These are phyloP conservation scores for Plagodis pulveraria DNA, from an alignment of 2,888 invertebrate genomes.

Conservation along the genomic window DNA sequence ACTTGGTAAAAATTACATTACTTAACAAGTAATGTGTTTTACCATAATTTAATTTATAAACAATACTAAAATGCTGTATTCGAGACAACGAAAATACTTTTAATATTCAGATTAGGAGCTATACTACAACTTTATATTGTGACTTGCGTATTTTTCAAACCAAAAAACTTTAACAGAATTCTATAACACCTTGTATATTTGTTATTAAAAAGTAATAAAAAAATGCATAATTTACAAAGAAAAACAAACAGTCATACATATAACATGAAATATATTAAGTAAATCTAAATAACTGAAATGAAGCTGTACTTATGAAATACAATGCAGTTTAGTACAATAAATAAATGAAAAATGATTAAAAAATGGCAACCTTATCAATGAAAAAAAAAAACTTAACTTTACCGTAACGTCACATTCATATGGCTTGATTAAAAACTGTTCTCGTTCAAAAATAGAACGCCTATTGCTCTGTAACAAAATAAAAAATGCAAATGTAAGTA, in stretches of 20 bases:
- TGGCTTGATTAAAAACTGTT: constrained; percentile 10
- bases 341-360: constrained; percentile 11
- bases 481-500: not conserved
- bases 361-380: constrained; percentile 19
- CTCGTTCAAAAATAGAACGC: constrained; percentile 7
- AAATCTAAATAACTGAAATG: constrained; percentile 22
- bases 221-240: constrained; percentile 26
- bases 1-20: constrained; percentile 19
- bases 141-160: not conserved
- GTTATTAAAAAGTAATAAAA: constrained; percentile 1
- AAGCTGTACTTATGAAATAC: constrained; percentile 6
- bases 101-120: too few relatives aligned
- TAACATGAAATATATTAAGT: constrained; percentile 16
- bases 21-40: constrained; percentile 22
- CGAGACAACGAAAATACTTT: too few relatives aligned
- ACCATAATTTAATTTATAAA: constrained; percentile 4
- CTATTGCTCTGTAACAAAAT: constrained; percentile 17
- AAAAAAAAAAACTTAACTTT: constrained; percentile 15
- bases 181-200: not conserved
- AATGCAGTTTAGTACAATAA: constrained; percentile 22
- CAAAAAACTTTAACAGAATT: too few relatives aligned
- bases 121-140: too few relatives aligned
- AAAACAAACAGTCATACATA: constrained; percentile 10
- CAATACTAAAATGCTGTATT: not conserved
- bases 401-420: constrained; percentile 23